These are phyloP conservation scores for Cyprinodon brontotheroides DNA, from an alignment of 2,113 vertebrate species.

Conservation along the genomic window DNA sequence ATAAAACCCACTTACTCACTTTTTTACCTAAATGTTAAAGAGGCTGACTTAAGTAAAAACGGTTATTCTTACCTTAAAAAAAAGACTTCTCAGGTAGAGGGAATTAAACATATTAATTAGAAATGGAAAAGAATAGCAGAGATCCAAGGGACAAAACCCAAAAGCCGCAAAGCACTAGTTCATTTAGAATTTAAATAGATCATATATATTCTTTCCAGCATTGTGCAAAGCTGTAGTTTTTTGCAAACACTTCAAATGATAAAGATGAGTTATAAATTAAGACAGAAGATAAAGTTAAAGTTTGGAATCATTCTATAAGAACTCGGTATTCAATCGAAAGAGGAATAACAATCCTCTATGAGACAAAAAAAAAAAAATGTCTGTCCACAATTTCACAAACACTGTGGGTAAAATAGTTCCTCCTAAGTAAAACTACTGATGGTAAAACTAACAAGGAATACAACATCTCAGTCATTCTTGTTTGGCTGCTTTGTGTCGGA, in stretches of 20 bases:
- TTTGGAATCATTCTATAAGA: conserved; percentile 37
- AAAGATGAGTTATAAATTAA: conserved; percentile 35
- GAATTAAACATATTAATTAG: not conserved
- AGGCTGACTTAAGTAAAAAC: too few relatives aligned
- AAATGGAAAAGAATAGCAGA: not conserved
- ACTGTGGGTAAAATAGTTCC: not conserved
- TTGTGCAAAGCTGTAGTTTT: not conserved
- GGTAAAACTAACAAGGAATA: not conserved
- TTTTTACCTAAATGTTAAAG: too few relatives aligned
- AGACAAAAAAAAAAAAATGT: not conserved
- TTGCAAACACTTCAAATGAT: conserved; percentile 6
- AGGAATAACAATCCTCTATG: conserved; percentile 30
- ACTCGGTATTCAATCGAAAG: conserved; percentile 22
- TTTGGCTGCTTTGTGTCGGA: conserved; percentile 22
- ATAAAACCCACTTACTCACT: too few relatives aligned
- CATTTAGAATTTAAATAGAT: not conserved
- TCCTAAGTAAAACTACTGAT: not conserved
- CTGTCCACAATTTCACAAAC: not conserved
- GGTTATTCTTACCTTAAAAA: too few relatives aligned
- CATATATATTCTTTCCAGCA: not conserved
- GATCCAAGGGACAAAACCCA: not conserved
- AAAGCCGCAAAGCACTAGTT: not conserved
- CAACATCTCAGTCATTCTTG: not conserved
- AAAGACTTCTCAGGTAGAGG: too few relatives aligned
- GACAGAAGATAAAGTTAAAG: conserved; percentile 40